These are phyloP conservation scores for Sesia bembeciformis DNA, from an alignment of 2,888 invertebrate genomes.

Conservation along the genomic window DNA sequence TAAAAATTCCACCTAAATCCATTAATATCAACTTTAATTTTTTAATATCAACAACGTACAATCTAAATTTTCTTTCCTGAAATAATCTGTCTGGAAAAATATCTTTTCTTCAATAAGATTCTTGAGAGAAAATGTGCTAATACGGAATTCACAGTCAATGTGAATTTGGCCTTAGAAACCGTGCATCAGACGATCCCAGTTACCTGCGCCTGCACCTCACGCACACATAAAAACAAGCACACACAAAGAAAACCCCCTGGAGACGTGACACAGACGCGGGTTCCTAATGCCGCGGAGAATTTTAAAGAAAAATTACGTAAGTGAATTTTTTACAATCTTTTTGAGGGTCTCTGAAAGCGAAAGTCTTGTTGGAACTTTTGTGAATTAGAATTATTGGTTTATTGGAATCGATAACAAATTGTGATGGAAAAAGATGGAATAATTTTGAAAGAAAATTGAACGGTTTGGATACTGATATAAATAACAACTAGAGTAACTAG, in stretches of 20 bases:
- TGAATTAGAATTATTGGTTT: neutral
- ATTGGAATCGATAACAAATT: neutral
- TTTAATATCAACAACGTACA: too few species aligned
- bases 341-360: constrained; percentile 14
- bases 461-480: neutral
- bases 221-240: constrained; percentile 14
- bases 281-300: constrained; percentile 37
- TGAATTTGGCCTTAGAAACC: constrained; percentile 38
- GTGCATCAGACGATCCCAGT: constrained; percentile 56
- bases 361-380: constrained; percentile 8
- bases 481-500: too few species aligned
- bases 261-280: constrained; percentile 58
- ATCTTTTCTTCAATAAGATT: neutral
- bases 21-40: too few species aligned
- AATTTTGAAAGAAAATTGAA: neutral
- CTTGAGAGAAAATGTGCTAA: neutral
- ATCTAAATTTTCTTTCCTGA: too few species aligned
- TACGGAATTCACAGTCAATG: constrained; percentile 8
- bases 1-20: too few species aligned
- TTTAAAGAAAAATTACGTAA: constrained; percentile 34
- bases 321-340: constrained; percentile 24
- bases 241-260: constrained; percentile 15
- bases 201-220: constrained; percentile 53
- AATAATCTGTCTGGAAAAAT: too few species aligned
- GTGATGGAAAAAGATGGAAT: neutral